Evolutionary conservation across 2,888 invertebrate species (phyloP), one percentile per base, ranked within the genome.

Genomic region (Dicyrtomina minuta): DNA sequence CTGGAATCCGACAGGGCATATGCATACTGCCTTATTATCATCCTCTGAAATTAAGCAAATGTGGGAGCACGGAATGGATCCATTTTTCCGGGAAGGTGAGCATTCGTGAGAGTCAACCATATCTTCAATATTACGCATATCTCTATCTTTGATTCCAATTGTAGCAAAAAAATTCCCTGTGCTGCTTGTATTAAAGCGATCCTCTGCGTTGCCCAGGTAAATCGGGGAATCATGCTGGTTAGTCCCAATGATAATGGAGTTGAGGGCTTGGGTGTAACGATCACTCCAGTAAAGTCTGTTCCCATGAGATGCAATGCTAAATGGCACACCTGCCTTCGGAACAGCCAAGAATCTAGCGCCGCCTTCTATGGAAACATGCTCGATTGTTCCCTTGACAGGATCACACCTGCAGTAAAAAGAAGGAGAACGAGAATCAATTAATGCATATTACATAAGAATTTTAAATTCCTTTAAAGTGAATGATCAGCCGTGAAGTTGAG

Each of bases 1-100:
- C 10, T 71, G 66, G 68, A 80, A 80, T 1, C 82, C 82, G 10
- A 81, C 80, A 0, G 82, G 82, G 77, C 83, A 84, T 2, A 79
- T 73, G 66, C 81, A 81, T 6, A 72, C 71, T 6, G 75, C 79
- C 2, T 46, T 44, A 20, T 69, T 27, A 13, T 62, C 71, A 0
- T 70, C 20, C 3, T 22, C 76, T 20, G 79, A 75, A 5, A 82
- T 79, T 1, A 83, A 75, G 70, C 83, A 83, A 44, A 83, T 78
- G 60, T 83, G 82, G 13, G 79, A 79, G 72, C 83, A 83, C 15
- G 59, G 58, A 10, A 66, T 68, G 12, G 20, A 46, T 26, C 3
- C 26, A 27, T n/a, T 24, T 4, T 27, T 46, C 20, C 17, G 13
- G 20, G n/a, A 13, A n/a, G 66, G 51, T 0, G 75, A 71, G 51